phyloP scores from a whole-genome alignment of 2,797 vertebrate genomes.

The Apogon talboti region DNA sequence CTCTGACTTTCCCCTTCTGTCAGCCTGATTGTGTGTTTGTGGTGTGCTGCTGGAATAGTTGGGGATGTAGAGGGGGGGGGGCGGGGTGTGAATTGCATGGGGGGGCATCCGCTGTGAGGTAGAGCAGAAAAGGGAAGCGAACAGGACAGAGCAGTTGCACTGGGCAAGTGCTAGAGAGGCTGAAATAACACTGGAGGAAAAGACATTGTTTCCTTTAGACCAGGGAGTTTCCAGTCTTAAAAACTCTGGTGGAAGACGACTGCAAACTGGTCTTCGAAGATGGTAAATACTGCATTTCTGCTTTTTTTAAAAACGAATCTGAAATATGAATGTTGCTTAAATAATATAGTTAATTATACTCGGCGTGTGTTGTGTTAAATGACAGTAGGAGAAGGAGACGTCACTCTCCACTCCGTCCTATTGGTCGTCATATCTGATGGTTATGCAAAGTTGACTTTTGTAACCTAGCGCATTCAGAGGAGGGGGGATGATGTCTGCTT shows the following conservation, averaged over 20 bases:
- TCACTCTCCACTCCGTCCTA: not conserved
- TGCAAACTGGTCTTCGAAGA: constrained; percentile 29
- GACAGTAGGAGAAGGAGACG: not conserved
- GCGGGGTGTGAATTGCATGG: constrained; percentile 29
- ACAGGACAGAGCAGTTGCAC: constrained; percentile 50
- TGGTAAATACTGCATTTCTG: constrained; percentile 63
- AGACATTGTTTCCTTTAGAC: constrained; percentile 47
- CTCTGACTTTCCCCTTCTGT: constrained; percentile 51
- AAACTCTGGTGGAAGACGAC: constrained; percentile 47
- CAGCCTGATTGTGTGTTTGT: constrained; percentile 50
- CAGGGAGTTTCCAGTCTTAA: constrained; percentile 61
- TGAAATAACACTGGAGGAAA: constrained; percentile 73
- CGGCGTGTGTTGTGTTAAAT: not conserved
- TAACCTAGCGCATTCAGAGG: constrained; percentile 32
- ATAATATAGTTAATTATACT: not conserved
- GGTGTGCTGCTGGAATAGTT: constrained; percentile 49
- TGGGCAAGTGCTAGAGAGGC: constrained; percentile 51
- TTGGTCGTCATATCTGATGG: constrained; percentile 31
- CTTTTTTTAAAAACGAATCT: constrained; percentile 17
- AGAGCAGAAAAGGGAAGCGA: constrained; percentile 60
- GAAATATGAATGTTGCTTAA: not conserved
- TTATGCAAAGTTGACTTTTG: constrained; percentile 43
- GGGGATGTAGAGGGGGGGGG: constrained; percentile 47
- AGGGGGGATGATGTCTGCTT: constrained; percentile 54
- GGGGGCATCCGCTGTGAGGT: constrained; percentile 58